Evolutionary conservation across 1,140 invertebrate species (phyloP), one percentile per base, ranked within the genome.

Genomic region (Tetramorium parvispinum): DNA sequence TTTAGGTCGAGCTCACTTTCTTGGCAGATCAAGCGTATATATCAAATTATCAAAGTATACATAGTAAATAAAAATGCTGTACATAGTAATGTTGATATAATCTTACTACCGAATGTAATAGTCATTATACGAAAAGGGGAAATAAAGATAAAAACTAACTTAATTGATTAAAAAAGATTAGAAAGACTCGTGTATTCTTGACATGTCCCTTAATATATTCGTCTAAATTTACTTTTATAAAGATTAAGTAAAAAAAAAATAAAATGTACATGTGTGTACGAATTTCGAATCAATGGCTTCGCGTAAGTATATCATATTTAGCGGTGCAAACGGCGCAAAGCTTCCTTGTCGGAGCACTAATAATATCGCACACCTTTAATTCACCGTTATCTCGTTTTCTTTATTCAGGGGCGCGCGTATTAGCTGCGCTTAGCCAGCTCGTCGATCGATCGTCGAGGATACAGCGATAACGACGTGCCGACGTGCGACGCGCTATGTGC

Each of bases 21-120:
- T 85, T 88, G 88, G 85, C 79, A 63, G 53, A 90, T 85, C 73
- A 49, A 57, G 77, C 66, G 37, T 73, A 73, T 61, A 81, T 57
- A 87, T 77, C 68, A 85, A 92, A 91, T 91, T 92, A 91, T 92
- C 91, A 78, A 91, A 88, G 90, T 91, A 91, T 88, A 87, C 88
- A 90, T 91, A 92, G 86, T 87, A 86, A 93, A 86, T 61, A 89
- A 91, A 92, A 91, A 92, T 88, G 91, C 89, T 95, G 93, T 95
- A 95, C 61, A 95, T 95, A 95, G 91, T 92, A 92, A 93, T 94
- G 93, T 95, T 95, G 91, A 93, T 93, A 94, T 93, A 93, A 94
- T 92, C 92, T 94, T 94, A 94, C 91, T 92, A 93, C 87, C 78
- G 88, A 32, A 92, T 94, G 93, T 94, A 94, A 94, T 93, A 94